Conservation (phyloP, 2,113 vertebrate genomes). For the Podiceps cristatus region DNA sequence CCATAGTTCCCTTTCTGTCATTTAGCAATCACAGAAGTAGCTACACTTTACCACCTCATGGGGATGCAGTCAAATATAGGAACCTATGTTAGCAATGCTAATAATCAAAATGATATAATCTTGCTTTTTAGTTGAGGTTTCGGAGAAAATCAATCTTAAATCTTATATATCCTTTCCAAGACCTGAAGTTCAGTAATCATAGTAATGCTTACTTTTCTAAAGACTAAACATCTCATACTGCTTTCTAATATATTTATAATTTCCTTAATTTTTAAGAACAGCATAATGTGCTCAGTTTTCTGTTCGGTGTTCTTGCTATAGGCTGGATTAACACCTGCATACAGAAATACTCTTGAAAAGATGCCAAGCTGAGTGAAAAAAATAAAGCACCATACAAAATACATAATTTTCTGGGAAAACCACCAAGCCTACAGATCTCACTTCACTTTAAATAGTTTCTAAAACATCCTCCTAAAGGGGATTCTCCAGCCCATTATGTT, state of each 20-base stretch:
- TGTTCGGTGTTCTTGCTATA: background rate
- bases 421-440: background rate
- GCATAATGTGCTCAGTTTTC: background rate
- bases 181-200: background rate
- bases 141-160: background rate
- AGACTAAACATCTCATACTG: background rate
- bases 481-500: background rate
- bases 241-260: background rate
- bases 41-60: background rate
- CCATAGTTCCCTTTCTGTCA: background rate
- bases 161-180: background rate
- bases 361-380: background rate
- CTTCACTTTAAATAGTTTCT: background rate
- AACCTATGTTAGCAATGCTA: background rate
- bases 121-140: background rate
- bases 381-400: background rate
- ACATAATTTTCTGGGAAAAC: background rate
- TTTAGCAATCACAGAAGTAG: background rate
- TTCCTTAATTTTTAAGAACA: background rate
- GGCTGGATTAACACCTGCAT: background rate
- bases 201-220: background rate
- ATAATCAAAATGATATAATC: background rate
- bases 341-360: background rate
- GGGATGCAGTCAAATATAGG: background rate
- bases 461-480: background rate